Evolutionary conservation across 2,113 vertebrate species (phyloP), one percentile per base, ranked within the genome.

Genomic region (Pseudopodoces humilis): DNA sequence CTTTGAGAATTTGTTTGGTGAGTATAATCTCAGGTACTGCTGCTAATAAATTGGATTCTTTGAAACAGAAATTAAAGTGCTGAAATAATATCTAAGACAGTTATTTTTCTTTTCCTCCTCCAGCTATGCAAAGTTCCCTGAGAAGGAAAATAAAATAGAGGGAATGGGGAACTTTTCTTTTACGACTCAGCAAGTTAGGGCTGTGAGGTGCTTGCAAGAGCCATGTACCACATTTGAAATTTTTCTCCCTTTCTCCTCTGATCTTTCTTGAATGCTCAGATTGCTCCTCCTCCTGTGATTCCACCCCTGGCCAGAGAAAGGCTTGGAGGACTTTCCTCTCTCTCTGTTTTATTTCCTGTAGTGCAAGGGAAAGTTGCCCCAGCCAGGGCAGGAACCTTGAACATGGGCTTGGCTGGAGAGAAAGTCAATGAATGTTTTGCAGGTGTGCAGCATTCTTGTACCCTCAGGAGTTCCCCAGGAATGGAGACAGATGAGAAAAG

Each of bases 31-130:
- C 83, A 78, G 67, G 83, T 87, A 92, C 79, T 92, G 86, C 95
- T 94, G 85, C 92, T 93, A 96, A 94, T 86, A 91, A 96, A 95
- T 94, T 92, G 80, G 83, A 96, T 96, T 94, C 83, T 90, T 95
- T 88, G 53, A 95, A 95, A 86, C 13, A 87, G 30, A 92, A 96
- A 94, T 88, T 95, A 86, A 93, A 92, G 80, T 58, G 71, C 53
- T 90, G 88, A 78, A 94, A 95, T 91, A 86, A 52, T 92, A 90
- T 46, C 76, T 70, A 82, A 87, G 77, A 67, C 47, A 7, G 58
- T 63, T 86, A 19, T 82, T 96, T 90, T 93, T 55, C 88, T 90
- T 81, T 88, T 90, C 41, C 9, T 92, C 28, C 53, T 91, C 17
- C 56, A 94, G 44, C 17, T 69, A 72, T 16, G 64, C 39, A 33